Conservation (phyloP, 2,888 invertebrate genomes). For the Scaptomyza flava region DNA sequence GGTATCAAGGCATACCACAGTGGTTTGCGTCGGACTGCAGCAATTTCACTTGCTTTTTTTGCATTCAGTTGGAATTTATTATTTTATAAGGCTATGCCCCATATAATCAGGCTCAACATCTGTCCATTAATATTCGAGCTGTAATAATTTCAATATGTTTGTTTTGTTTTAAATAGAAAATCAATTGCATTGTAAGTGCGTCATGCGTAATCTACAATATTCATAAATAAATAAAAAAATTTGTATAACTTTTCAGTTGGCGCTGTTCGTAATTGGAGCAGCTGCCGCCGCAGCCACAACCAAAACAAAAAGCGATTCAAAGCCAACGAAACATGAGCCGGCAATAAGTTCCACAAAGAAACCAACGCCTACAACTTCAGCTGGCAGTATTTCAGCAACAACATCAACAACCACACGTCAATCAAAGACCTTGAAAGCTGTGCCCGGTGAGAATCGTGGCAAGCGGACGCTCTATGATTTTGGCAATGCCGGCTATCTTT, state of each 20-base stretch:
- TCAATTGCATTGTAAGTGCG: too few species aligned
- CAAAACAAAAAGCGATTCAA: conserved; percentile 52
- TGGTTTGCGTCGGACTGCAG: too few species aligned
- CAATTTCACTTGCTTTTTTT: too few species aligned
- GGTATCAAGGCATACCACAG: too few species aligned
- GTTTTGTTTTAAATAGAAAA: too few species aligned
- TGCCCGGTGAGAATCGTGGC: conserved; percentile 79
- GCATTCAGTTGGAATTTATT: too few species aligned
- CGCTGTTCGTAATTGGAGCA: conserved; percentile 69
- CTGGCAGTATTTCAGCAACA: not conserved
- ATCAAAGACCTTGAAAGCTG: conserved; percentile 57
- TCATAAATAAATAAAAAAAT: too few species aligned
- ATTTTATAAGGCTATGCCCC: too few species aligned
- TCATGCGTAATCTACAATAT: too few species aligned
- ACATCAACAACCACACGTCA: conserved; percentile 39
- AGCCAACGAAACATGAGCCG: conserved; percentile 34
- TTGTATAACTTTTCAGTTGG: conserved; percentile 64
- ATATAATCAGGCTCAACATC: too few species aligned
- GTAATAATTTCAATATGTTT: too few species aligned
- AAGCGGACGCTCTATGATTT: conserved; percentile 83
- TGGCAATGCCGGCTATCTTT: conserved; percentile 79
- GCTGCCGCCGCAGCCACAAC: conserved; percentile 37
- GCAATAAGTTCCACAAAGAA: conserved; percentile 29
- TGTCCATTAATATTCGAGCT: too few species aligned
- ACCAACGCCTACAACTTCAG: conserved; percentile 18